Evolutionary conservation across 1,140 invertebrate genomes (phyloP), one percentile per base, ranked within the genome.

Genomic region (Procambarus clarkii): DNA sequence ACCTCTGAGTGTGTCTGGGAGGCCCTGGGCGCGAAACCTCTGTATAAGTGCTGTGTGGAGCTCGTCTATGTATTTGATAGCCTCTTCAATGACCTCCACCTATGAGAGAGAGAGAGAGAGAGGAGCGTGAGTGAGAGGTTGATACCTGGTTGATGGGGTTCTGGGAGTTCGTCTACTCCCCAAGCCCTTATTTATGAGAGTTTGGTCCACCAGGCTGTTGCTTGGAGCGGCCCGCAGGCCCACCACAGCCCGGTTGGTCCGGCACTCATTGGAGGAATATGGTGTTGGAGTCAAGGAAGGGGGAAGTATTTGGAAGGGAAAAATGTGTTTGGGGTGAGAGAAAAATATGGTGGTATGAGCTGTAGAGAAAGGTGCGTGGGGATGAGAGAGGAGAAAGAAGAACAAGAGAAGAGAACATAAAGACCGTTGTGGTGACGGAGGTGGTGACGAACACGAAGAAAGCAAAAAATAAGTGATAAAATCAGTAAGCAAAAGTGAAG

Each of bases 41-140:
- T 93, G 91, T 45, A 94, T 92, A 21, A 94, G 89, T 13, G 94
- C 94, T 13, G 91, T 90, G 88, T 94, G 94, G 15, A 94, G 93
- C 58, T 94, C 93, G 76, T 94, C 94, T 46, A 94, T 94, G 92
- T 94, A 94, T 80, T 94, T 94, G 64, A 94, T 94, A 2, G 94
- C 94, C 85, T 94, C 94, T 92, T 94, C 94, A 77, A 94, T 94
- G 45, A 94, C 94, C 76, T 94, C 94, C 84, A 94, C 93, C 94
- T 94, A 44, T 18, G 3, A n/a, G 24, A 2, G 50, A 21, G 54
- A 24, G 50, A 60, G 45, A 48, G n/a, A n/a, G n/a, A n/a, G n/a
- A n/a, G n/a, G n/a, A n/a, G n/a, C n/a, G n/a, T n/a, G n/a, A n/a
- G 50, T 58, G 74, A 45, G 15, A 21, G 46, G 3, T 24, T 44